Percentiles rank a stretch among this genome's conserved stretches.
phyloP scores from a whole-genome alignment of 2,888 invertebrate genomes.

The Dryadula phaetusa region DNA sequence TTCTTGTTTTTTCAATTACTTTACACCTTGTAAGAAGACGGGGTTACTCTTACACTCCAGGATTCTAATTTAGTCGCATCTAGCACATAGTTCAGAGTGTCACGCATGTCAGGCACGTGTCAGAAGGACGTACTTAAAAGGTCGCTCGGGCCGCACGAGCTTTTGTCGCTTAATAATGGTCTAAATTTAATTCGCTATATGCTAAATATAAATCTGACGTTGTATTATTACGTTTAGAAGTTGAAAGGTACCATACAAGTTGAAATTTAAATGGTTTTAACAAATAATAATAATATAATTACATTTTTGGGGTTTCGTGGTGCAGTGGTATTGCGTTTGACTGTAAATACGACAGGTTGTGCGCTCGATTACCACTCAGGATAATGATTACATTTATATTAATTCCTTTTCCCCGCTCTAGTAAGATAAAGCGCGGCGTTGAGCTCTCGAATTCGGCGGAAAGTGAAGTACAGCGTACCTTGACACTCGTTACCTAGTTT shows the following conservation, averaged over 20 bases:
- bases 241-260: not conserved
- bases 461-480: too few species aligned
- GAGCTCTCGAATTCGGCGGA: too few species aligned
- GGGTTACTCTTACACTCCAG: not conserved
- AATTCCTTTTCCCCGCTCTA: too few species aligned
- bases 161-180: constrained; percentile 12
- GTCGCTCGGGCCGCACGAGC: constrained; percentile 11
- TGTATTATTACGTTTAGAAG: not conserved
- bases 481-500: too few species aligned
- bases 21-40: constrained; percentile 7
- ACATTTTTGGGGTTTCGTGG: too few species aligned
- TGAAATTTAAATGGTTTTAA: not conserved
- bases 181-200: constrained; percentile 3
- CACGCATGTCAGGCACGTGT: constrained; percentile 25
- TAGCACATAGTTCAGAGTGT: constrained; percentile 24
- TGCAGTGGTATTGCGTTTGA: too few species aligned
- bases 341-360: too few species aligned
- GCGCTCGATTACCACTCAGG: too few species aligned
- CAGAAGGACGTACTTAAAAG: constrained; percentile 28
- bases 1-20: not conserved
- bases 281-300: too few species aligned
- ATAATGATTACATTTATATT: too few species aligned
- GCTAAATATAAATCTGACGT: constrained; percentile 2
- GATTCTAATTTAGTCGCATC: constrained; percentile 20
- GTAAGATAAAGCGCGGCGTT: too few species aligned